phyloP scores from a whole-genome alignment of 1,140 invertebrate species.

The Brachionus rotundiformis region DNA sequence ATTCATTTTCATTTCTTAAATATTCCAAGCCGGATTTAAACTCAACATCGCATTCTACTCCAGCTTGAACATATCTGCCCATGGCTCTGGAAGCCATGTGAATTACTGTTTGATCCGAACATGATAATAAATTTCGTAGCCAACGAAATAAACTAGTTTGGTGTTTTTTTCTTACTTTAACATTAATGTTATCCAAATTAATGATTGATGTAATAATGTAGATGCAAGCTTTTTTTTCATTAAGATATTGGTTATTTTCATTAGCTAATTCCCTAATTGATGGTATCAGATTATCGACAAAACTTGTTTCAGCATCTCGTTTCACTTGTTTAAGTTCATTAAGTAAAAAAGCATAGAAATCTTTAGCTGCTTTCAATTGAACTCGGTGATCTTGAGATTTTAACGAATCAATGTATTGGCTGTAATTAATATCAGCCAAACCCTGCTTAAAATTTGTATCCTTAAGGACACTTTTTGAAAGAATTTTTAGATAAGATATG shows the following conservation, averaged over 20 bases:
- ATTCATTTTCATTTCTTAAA: conserved; percentile 8
- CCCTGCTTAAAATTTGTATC: neutral
- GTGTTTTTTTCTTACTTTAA: conserved; percentile 46
- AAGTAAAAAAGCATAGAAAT: conserved; percentile 34
- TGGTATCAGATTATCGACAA: conserved; percentile 33
- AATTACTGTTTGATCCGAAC: conserved; percentile 86
- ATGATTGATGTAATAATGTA: conserved; percentile 49
- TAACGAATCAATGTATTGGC: conserved; percentile 2
- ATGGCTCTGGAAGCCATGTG: conserved; percentile 92
- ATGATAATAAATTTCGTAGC: conserved; percentile 81
- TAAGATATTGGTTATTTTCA: conserved; percentile 32
- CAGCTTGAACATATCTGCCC: conserved; percentile 80
- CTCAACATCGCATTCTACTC: conserved; percentile 41
- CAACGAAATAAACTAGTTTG: conserved; percentile 38
- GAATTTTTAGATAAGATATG: neutral
- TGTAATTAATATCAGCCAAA: conserved; percentile 26
- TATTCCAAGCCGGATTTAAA: conserved; percentile 33
- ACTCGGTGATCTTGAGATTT: conserved; percentile 20
- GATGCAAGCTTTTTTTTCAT: conserved; percentile 39
- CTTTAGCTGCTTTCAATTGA: conserved; percentile 49
- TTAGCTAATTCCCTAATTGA: conserved; percentile 39
- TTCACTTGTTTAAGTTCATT: conserved; percentile 44
- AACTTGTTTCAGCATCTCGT: conserved; percentile 35
- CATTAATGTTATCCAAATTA: conserved; percentile 47
- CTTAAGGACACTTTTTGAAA: neutral